These are phyloP conservation scores for Stenoptilia bipunctidactyla DNA, from an alignment of 2,888 invertebrate genomes.

Conservation along the genomic window DNA sequence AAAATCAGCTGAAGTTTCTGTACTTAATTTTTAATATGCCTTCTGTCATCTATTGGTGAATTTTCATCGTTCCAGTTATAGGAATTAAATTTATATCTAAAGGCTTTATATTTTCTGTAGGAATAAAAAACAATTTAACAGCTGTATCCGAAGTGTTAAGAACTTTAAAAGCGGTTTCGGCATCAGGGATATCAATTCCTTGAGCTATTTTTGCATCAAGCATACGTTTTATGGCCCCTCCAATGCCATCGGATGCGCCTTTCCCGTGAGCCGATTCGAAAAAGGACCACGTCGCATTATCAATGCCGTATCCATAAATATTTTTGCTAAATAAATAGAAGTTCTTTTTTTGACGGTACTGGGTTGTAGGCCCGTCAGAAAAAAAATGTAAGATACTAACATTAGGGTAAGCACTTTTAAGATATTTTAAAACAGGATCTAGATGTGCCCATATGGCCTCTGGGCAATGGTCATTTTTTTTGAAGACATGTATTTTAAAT, in stretches of 20 bases:
- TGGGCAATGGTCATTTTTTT: conserved; percentile 8
- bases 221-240: conserved; percentile 10
- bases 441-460: conserved; percentile 14
- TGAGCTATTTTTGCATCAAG: conserved; percentile 6
- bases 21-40: too few relatives aligned
- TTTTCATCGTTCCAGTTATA: not conserved
- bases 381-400: conserved; percentile 8
- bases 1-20: too few relatives aligned
- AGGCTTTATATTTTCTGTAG: not conserved
- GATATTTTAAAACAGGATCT: conserved; percentile 4
- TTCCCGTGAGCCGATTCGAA: conserved; percentile 11
- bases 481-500: too few relatives aligned
- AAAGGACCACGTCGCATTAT: conserved; percentile 9
- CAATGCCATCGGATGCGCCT: conserved; percentile 13
- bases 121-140: conserved; percentile 5
- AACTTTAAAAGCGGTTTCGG: conserved; percentile 5
- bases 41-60: too few relatives aligned
- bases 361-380: conserved; percentile 11
- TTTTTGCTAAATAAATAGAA: conserved; percentile 7
- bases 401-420: conserved; percentile 1
- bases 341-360: conserved; percentile 13
- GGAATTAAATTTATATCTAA: not conserved
- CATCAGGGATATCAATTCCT: conserved; percentile 7
- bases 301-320: conserved; percentile 3
- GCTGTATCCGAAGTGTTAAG: not conserved